Evolutionary conservation across 2,888 invertebrate genomes (phyloP), one percentile per base, ranked within the genome.

Genomic region (Tetheella fluctuosa): DNA sequence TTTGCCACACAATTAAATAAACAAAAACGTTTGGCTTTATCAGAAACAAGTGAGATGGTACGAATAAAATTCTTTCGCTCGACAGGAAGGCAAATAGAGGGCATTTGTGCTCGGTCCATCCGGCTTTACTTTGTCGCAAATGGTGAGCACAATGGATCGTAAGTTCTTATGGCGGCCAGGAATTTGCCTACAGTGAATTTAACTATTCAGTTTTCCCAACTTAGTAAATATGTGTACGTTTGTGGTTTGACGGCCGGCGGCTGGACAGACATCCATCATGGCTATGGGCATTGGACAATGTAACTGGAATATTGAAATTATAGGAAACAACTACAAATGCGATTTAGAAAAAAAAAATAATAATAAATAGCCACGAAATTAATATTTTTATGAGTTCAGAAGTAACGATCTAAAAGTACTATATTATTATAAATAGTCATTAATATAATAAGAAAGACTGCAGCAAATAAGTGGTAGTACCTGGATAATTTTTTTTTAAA

Each of bases 91-190:
- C 55, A 61, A 58, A 56, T 58, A 58, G 37, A 55, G 55, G 57
- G 55, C 52, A 57, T 61, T 62, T 42, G 23, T 28, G 54, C 25
- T 54, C n/a, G 52, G 25, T 34, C 52, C 52, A 52, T 52, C 64
- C 61, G 59, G 48, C 57, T 17, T 61, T 52, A 67, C 64, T 52
- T 60, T 64, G 64, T 63, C 58, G 64, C 73, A 67, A 65, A 66
- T 59, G 64, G 71, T 73, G 74, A 65, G 72, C 70, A 90, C 90
- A 90, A 90, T 90, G 71, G 85, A 64, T 88, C 89, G 84, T 90
- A 89, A 90, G 84, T 80, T 76, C 69, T 71, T 68, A 69, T 71
- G 71, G 69, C 76, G 70, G 76, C 77, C 71, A 74, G 75, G 80
- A 85, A 85, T 84, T 79, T 68, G 68, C 73, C 69, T 80, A 78